Base-by-base conservation (phyloP, 2,888 invertebrate genomes). In the Drosophila picticornis region DNA sequence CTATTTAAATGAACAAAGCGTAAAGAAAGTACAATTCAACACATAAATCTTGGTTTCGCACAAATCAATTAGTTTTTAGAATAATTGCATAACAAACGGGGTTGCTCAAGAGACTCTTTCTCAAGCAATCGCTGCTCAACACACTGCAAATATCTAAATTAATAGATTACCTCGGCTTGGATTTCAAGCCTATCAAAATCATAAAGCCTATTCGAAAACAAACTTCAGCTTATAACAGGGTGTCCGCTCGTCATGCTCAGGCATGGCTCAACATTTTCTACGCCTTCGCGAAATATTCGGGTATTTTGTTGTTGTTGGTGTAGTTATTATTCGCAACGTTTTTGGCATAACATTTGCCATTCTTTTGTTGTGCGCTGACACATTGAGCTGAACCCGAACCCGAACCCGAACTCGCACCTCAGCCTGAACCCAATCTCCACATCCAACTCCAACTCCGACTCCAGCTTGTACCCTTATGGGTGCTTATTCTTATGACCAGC, bases 271-370 rank as follows among this genome's bases (percentile, higher is more conserved):
- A 7, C 55, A 57, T 52, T 52, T 65, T 52, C 27, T n/a, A 55
- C 50, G 64, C 51, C 34, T 58, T 62, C 66, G 66, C 58, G 71
- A 63, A 81, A 84, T 88, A 90, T 92, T 91, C 89, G 83, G 85
- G 81, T 81, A 86, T 61, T 63, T 73, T n/a, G 55, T 38, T 67
- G 61, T 72, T 69, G 32, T 22, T 29, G n/a, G 7, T 22, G 22
- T 53, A 48, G 62, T 31, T 57, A 50, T 70, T 61, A 63, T 66
- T 62, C 66, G 51, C 48, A 32, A 48, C 50, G 43, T 58, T 61
- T 59, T 51, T 75, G 75, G 71, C 70, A 58, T 64, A 50, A 68
- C 65, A 53, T 60, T 74, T 77, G 67, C 67, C 71, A 75, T 74
- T 74, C 63, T 72, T 62, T 69, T 81, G 77, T 77, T 64, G 77